Conservation (phyloP, 2,113 vertebrate genomes). For the Dromaius novaehollandiae region DNA sequence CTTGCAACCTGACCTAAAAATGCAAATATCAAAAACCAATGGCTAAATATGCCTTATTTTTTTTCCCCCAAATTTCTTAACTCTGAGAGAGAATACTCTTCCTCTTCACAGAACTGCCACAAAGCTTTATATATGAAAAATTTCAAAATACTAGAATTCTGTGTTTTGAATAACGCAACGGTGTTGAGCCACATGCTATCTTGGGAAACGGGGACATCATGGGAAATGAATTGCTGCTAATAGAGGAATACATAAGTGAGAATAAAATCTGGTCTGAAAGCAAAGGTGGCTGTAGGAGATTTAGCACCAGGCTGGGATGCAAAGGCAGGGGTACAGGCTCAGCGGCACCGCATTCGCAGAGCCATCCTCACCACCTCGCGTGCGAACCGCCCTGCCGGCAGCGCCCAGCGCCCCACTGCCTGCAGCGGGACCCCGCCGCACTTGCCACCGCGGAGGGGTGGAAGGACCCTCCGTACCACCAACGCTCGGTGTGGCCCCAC, state of each 20-base stretch:
- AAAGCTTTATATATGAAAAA: neutral
- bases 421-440: neutral
- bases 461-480: neutral
- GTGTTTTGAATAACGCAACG: neutral
- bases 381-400: rapidly evolving
- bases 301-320: neutral
- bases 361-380: neutral
- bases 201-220: neutral
- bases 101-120: neutral
- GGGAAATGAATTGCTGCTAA: neutral
- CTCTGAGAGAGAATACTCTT: neutral
- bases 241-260: neutral
- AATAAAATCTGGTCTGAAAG: neutral
- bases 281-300: neutral
- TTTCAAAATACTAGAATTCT: neutral
- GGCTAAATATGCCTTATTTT: neutral
- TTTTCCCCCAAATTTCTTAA: neutral
- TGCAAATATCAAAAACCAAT: neutral
- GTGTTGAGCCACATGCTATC: neutral
- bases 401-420: rapidly evolving
- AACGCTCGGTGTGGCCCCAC: neutral
- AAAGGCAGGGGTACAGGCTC: neutral
- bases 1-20: neutral
- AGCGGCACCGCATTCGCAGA: neutral
- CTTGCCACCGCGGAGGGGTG: neutral